Evolutionary conservation across 1,140 invertebrate genomes (phyloP), one percentile per base, ranked within the genome.

Genomic region (Drosophila oshimai): DNA sequence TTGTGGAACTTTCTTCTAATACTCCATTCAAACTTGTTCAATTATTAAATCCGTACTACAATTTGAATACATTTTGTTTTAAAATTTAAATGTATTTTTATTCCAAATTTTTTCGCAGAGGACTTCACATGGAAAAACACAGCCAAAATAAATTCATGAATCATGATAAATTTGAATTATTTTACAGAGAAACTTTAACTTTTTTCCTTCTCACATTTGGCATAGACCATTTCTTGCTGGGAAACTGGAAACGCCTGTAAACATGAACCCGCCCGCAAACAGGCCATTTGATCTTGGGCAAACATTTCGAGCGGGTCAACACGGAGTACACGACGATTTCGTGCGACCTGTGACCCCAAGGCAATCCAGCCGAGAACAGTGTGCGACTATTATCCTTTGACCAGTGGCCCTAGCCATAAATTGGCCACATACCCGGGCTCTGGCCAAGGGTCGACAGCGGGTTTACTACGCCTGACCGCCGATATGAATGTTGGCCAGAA

Each of bases 321-420:
- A 65, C 44, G 36, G 53, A 70, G 57, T 47, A 74, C 46, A 53
- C 45, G 45, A 62, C 64, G 45, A 54, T 44, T 45, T 42, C 34
- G 33, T 46, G 28, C 62, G 73, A 54, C 51, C 62, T 50, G 61
- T 57, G 62, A 45, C 68, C 64, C 58, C 44, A 50, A 29, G 51
- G 47, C 34, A 49, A 62, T 58, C 39, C 51, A 67, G 70, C 55
- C 62, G 78, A 42, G 51, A 69, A 54, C 65, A 69, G 57, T 64
- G 73, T 54, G 34, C 34, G 69, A 74, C 79, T 89, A 84, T 89
- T 89, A 89, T 89, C 84, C 84, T 89, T 89, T 89, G 84, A 83
- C 84, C 84, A 67, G 68, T 68, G 75, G 79, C 76, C 79, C 73
- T 65, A 80, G 78, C 86, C 79, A 84, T 89, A 89, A 89, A 89